Evolutionary conservation across 2,113 vertebrate species (phyloP).

Genomic region (Corythornis vintsioides): DNA sequence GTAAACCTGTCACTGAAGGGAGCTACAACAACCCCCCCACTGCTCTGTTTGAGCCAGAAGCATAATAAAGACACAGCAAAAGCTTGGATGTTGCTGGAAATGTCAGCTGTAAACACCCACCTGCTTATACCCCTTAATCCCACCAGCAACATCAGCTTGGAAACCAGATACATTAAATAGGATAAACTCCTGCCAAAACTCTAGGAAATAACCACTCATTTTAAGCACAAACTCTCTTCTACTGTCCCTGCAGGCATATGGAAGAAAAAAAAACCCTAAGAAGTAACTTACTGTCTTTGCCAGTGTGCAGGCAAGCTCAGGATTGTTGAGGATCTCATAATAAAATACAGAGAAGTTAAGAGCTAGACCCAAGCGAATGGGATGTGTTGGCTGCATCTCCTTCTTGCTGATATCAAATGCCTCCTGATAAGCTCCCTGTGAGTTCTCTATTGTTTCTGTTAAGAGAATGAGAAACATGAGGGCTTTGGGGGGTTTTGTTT

Average conservation of each 20-base stretch:
- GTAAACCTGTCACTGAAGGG: neutral
- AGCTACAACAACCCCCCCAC: neutral
- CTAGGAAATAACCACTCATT: neutral
- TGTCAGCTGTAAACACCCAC: neutral
- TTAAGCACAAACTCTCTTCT: neutral
- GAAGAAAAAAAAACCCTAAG: neutral
- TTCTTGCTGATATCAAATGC: conserved; percentile 90
- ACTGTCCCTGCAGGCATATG: neutral
- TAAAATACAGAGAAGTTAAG: conserved; percentile 99
- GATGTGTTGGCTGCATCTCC: conserved; percentile 93
- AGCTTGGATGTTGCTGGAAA: neutral
- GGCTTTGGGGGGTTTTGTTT: neutral
- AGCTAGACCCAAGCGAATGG: conserved; percentile 95
- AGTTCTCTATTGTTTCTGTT: conserved; percentile 87
- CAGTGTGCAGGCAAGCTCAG: conserved; percentile 90
- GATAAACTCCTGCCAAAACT: neutral
- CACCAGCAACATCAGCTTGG: neutral
- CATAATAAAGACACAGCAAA: neutral
- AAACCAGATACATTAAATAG: neutral
- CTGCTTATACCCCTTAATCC: neutral
- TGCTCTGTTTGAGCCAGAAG: neutral
- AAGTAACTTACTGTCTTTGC: conserved; percentile 86
- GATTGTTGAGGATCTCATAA: conserved; percentile 97
- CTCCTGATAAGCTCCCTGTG: conserved; percentile 88
- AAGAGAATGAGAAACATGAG: neutral